phyloP scores from a whole-genome alignment of 2,888 invertebrate species.

The Syrista parreyssii region DNA sequence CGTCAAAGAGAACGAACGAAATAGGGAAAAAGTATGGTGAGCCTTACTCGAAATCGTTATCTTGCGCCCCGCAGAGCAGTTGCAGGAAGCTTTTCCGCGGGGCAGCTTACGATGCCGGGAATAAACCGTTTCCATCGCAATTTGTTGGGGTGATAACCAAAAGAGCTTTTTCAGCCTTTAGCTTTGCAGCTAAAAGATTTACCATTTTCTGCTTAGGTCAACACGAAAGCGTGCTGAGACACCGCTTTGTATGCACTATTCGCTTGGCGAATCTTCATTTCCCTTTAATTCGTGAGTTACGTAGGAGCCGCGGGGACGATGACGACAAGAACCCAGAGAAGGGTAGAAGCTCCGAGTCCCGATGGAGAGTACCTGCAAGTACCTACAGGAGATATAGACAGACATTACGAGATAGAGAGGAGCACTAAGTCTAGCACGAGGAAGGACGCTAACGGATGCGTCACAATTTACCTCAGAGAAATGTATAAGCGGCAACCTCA shows the following conservation, averaged over 20 bases:
- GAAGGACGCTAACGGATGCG: slow-evolving; percentile 29
- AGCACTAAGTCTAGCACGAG: slow-evolving; percentile 21
- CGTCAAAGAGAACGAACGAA: no score
- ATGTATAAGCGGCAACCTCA: slow-evolving; percentile 27
- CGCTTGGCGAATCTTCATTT: slow-evolving; percentile 33
- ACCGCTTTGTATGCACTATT: slow-evolving; percentile 14
- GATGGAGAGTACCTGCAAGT: no score
- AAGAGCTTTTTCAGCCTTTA: slow-evolving; percentile 25
- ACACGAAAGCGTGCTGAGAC: slow-evolving; percentile 39
- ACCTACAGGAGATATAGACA: no score
- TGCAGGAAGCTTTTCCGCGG: no score
- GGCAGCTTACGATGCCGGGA: slow-evolving; percentile 4
- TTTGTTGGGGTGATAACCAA: slow-evolving; percentile 40
- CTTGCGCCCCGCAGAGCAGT: no score
- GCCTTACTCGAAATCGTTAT: no score
- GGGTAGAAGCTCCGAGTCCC: no score
- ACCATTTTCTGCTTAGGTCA: slow-evolving; percentile 56
- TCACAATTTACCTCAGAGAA: slow-evolving; percentile 32
- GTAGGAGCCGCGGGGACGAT: no score
- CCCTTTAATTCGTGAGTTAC: slow-evolving; percentile 34
- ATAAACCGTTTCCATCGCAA: slow-evolving; percentile 42
- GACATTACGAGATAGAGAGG: slow-evolving; percentile 15
- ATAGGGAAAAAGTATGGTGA: no score
- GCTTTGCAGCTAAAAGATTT: slow-evolving; percentile 34
- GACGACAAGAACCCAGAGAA: no score